These are phyloP conservation scores for Paradoxurus hermaphroditus DNA, from an alignment of 2,113 vertebrate species.

Conservation along the genomic window DNA sequence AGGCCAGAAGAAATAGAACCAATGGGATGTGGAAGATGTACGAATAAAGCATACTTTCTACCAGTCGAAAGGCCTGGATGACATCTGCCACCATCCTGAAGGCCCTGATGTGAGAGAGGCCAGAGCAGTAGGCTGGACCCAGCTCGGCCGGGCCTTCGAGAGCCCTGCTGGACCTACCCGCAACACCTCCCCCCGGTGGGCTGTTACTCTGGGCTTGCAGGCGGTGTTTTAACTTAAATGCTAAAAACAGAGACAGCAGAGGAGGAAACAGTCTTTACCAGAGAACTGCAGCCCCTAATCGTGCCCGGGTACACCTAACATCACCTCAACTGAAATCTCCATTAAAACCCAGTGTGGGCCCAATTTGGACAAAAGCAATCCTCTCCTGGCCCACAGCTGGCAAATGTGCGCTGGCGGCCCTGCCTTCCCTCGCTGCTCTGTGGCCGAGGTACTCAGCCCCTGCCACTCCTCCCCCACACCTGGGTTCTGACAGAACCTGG, in stretches of 20 bases:
- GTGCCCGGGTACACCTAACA: not conserved
- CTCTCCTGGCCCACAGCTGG: not conserved
- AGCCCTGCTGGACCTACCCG: not conserved
- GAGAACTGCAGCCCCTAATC: not conserved
- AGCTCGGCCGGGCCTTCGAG: not conserved
- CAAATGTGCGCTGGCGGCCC: not conserved
- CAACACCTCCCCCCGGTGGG: rapidly evolving
- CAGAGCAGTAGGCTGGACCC: not conserved
- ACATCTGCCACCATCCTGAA: rapidly evolving
- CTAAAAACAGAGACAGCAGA: not conserved
- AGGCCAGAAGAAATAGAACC: not conserved
- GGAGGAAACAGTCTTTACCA: not conserved
- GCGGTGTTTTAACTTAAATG: not conserved
- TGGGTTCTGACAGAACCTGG: not conserved
- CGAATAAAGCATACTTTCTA: not conserved
- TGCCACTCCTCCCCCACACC: not conserved
- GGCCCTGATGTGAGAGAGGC: not conserved
- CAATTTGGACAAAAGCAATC: not conserved
- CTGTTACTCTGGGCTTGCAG: not conserved
- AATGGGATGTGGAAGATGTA: not conserved
- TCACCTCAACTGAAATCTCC: not conserved
- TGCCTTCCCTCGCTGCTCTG: not conserved
- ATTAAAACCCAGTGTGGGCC: not conserved
- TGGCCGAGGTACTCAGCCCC: not conserved
- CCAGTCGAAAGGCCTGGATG: not conserved